Evolutionary conservation across 2,888 invertebrate genomes (phyloP), one percentile per base, ranked within the genome.

Genomic region (Drosophila conformis): DNA sequence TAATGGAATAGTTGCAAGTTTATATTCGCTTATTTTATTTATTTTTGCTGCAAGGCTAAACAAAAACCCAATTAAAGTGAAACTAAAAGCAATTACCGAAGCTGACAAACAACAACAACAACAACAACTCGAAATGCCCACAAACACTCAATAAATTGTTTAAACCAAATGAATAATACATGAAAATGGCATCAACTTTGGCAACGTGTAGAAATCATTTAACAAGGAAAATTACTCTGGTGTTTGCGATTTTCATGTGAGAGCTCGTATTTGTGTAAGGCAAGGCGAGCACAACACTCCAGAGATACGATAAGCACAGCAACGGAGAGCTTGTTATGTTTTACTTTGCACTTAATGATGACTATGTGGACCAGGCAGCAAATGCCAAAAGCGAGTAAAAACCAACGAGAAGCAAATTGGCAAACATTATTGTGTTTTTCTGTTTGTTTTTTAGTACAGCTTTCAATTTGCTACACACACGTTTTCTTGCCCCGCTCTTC

Each of bases 141-240:
- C 18, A 11, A 11, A 29, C 35, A 42, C 2, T 4, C 48, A 52
- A 15, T 33, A 58, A 69, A 31, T 27, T 42, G 40, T 25, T 57
- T 15, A 4, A 27, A 33, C 18, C 40, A 48, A 59, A 42, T 27
- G 29, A 27, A 69, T 18, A 11, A 52, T 40, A 69, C 65, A 77
- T 40, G 69, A 49, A 74, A 79, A 69, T 6, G 10, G 69, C 68
- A 76, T 74, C 76, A 62, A 60, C 56, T 57, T 13, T 56, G 46
- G 15, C 7, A 2, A 21, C 42, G 21, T 42, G 21, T 15, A 25
- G 29, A 54, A 51, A 42, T 57, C 38, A 68, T 33, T 68, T 42
- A 65, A 81, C 73, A 81, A 49, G 58, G 21, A 73, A 77, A 81
- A 52, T 73, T 67, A 67, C 73, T 81, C 59, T 59, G 13, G 66